phyloP scores from a whole-genome alignment of 2,113 vertebrate species.

The cat (Felis catus) region DNA sequence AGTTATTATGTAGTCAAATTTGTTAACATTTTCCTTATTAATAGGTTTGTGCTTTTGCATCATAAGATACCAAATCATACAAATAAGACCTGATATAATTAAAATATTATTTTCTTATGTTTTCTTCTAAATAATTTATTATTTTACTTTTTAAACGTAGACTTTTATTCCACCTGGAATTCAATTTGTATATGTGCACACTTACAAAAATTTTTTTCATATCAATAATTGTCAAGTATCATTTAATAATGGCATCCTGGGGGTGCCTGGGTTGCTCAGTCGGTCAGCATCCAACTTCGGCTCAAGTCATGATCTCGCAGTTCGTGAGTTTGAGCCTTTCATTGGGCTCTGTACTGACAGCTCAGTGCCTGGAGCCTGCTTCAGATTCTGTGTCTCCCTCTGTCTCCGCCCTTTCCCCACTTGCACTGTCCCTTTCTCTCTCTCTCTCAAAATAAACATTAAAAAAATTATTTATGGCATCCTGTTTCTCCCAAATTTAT shows the following conservation, averaged over 20 bases:
- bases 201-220: background rate
- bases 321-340: no score
- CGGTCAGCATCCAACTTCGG: no score
- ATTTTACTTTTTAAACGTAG: slow-evolving; percentile 15
- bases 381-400: no score
- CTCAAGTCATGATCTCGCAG: no score
- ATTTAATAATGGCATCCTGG: background rate
- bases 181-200: background rate
- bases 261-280: no score
- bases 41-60: background rate
- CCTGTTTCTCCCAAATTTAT: background rate
- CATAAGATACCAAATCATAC: background rate
- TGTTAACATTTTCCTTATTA: background rate
- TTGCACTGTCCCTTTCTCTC: no score
- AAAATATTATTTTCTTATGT: background rate
- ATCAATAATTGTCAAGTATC: background rate
- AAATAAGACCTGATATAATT: background rate
- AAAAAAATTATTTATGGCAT: background rate
- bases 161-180: background rate
- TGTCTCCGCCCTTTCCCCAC: no score
- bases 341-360: no score
- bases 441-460: no score
- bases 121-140: background rate
- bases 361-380: no score
- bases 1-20: background rate